Conservation (phyloP, 2,113 vertebrate species). For the Edolisoma coerulescens region DNA sequence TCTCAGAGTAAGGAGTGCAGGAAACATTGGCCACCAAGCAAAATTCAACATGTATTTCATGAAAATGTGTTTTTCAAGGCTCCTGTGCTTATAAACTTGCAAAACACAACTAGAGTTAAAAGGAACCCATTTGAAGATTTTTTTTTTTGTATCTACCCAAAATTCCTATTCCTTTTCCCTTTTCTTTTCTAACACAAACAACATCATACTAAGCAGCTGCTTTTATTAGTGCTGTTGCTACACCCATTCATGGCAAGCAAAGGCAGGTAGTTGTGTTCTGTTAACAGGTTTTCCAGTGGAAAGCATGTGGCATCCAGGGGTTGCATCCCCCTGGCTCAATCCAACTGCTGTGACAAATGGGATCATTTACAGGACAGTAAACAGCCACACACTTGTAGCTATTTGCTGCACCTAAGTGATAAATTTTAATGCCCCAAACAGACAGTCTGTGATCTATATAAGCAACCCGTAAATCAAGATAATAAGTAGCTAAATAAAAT, state of each 20-base stretch:
- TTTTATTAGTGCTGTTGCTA: not conserved
- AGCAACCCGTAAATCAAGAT: slow-evolving; percentile 30
- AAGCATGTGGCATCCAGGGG: not conserved
- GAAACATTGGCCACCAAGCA: not conserved
- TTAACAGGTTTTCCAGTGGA: not conserved
- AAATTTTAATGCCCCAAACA: slow-evolving; percentile 29
- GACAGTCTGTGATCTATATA: not conserved
- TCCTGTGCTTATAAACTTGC: not conserved
- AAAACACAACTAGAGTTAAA: not conserved
- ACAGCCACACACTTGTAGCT: not conserved
- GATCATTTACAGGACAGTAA: slow-evolving; percentile 17
- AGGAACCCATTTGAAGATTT: not conserved
- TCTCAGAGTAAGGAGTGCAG: not conserved
- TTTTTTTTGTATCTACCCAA: not conserved
- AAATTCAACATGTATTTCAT: not conserved
- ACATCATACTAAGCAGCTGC: not conserved
- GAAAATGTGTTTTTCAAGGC: not conserved
- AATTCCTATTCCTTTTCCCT: not conserved
- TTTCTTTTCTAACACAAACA: not conserved
- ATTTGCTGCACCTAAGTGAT: slow-evolving; percentile 7
- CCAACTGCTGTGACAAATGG: not conserved
- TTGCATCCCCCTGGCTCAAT: not conserved
- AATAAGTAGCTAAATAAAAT: not conserved
- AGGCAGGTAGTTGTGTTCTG: not conserved
- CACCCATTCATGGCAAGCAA: not conserved